Conservation (phyloP, 2,888 invertebrate species). For the Antheraea yamamai region DNA sequence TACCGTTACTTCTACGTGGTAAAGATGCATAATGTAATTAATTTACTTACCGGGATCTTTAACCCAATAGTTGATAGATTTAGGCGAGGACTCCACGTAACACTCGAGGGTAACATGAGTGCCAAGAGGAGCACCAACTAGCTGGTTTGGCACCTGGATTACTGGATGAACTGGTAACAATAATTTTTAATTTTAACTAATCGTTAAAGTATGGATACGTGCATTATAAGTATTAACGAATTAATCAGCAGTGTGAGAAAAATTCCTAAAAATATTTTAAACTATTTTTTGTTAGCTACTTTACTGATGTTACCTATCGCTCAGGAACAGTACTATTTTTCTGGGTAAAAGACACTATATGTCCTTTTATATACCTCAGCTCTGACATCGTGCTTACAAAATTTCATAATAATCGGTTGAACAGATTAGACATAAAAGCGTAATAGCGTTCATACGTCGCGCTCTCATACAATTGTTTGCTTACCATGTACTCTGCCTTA, state of each 20-base stretch:
- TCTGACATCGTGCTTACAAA: too few relatives aligned
- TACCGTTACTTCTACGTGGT: too few relatives aligned
- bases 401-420: too few relatives aligned
- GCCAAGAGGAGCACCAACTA: conserved; percentile 92
- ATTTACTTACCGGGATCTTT: conserved; percentile 85
- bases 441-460: too few relatives aligned
- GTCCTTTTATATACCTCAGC: too few relatives aligned
- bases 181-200: not conserved
- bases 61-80: conserved; percentile 94
- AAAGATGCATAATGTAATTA: not conserved
- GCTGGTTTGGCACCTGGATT: conserved; percentile 94
- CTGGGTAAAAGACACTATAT: too few relatives aligned
- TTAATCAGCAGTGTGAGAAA: not conserved
- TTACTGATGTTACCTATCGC: too few relatives aligned
- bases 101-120: conserved; percentile 94
- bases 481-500: too few relatives aligned
- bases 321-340: too few relatives aligned
- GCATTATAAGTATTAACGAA: not conserved
- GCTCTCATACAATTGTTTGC: too few relatives aligned
- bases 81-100: conserved; percentile 94
- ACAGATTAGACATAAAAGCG: too few relatives aligned
- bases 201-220: not conserved
- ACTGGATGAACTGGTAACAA: conserved; percentile 89
- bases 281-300: too few relatives aligned
- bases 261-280: not conserved